Evolutionary conservation across 2,113 vertebrate genomes (phyloP), one percentile per base, ranked within the genome.

Genomic region (Brachypteracias leptosomus): DNA sequence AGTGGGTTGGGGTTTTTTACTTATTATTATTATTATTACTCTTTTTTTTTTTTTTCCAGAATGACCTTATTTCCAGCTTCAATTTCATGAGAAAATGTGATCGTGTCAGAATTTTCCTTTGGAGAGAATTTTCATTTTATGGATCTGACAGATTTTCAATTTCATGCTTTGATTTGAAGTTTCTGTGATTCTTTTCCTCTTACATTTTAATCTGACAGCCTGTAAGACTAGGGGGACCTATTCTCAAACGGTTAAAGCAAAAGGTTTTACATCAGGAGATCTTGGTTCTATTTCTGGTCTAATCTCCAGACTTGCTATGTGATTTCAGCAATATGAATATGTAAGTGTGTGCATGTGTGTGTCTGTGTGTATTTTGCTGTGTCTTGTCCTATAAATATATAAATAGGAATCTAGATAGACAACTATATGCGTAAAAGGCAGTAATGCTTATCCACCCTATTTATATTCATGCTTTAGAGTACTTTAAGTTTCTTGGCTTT

Each of bases 141-240:
- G 79, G 90, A 97, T 97, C 90, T 97, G 97, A 98, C 96, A 97
- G 98, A 97, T 98, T 97, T 97, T 97, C 94, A 21, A 91, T 95
- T 97, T 97, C 96, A 96, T 96, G 95, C 95, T 97, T 98, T 96
- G 96, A 97, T 97, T 97, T 97, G 93, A 97, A 94, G 85, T 97
- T 92, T 95, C 92, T 97, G 82, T 91, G 93, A 77, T 97, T 97
- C 93, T 89, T 68, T 94, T 76, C 88, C 83, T 95, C 85, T 77
- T 73, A 36, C 75, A 33, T 97, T 97, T 97, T 94, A 95, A 97
- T 97, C 92, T 89, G 93, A 97, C 97, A 97, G 97, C 89, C 95
- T 95, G 83, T 94, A 93, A 96, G 70, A 66, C 90, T 80, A 22
- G 17, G 22, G 71, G 78, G 85, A 94, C 95, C 65, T 95, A 92